Evolutionary conservation across 2,797 vertebrate genomes (phyloP), one percentile per base, ranked within the genome.

Genomic region (Heterohyrax brucei): DNA sequence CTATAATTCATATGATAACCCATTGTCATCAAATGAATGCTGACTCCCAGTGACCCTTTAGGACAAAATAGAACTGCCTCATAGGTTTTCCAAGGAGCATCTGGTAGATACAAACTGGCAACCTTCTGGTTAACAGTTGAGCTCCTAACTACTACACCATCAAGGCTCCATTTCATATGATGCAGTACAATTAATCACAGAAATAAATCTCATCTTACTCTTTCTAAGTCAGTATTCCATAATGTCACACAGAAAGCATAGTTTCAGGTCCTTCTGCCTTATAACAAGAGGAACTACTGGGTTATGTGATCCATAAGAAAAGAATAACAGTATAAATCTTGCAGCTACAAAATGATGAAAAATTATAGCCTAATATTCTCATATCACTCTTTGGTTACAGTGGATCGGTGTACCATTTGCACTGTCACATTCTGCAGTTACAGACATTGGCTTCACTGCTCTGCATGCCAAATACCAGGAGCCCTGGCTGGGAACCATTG

Each of bases 341-440:
- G 50, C 22, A 56, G 26, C 4, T 59, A 22, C 14, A 13, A 73
- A 10, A 73, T 44, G 8, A 2, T 73, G n/a, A 39, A 80, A 94
- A 87, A 81, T 6, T n/a, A 78, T 39, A 97, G 59, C 8, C 21
- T 89, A 61, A 95, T 16, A 16, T 24, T 64, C 9, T 62, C n/a
- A 10, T 76, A 21, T 97, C 90, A 13, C 50, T 97, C 82, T 98
- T 97, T 96, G 94, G 6, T 98, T 97, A 48, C 98, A 99, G 99
- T 99, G 99, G 99, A 98, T 99, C 98, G 99, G 99, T 3, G 99
- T 99, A 39, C 99, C 99, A 10, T 99, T 99, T 91, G 99, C 99
- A 0, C 97, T 99, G 98, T 99, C 98, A 93, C 99, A 99, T 97
- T 98, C 99, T 78, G 99, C 99, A 28, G 99, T 99, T 96, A 98